Evolutionary conservation across 2,888 invertebrate species (phyloP).

Genomic region (Amphipyra berbera): DNA sequence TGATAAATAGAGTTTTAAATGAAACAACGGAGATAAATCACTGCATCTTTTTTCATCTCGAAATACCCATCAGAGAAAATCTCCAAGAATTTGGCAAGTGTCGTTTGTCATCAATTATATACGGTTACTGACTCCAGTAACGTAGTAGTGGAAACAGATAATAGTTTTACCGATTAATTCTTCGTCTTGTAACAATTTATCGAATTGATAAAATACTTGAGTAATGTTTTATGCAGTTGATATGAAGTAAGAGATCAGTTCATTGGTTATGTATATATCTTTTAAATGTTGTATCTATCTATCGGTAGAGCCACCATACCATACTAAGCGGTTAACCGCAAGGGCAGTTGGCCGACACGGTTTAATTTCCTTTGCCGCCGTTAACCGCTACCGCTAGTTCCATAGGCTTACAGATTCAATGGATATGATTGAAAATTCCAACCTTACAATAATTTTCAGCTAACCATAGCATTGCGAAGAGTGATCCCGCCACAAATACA

Average conservation of each 20-base stretch:
- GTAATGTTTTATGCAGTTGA: too few relatives aligned
- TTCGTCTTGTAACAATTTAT: not conserved
- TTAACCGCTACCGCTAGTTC: too few relatives aligned
- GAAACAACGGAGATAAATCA: constrained; percentile 54
- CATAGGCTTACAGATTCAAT: too few relatives aligned
- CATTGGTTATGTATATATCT: too few relatives aligned
- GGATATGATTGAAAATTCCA: constrained; percentile 19
- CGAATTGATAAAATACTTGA: too few relatives aligned
- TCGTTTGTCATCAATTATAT: constrained; percentile 54
- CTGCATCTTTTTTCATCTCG: constrained; percentile 46
- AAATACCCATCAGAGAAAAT: constrained; percentile 42
- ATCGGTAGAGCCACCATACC: too few relatives aligned
- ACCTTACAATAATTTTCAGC: constrained; percentile 37
- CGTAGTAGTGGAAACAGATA: constrained; percentile 19
- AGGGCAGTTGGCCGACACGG: too few relatives aligned
- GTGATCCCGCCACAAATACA: constrained; percentile 57
- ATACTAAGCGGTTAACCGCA: too few relatives aligned
- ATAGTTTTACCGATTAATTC: constrained; percentile 9
- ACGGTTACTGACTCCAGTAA: constrained; percentile 36
- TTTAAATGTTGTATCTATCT: too few relatives aligned
- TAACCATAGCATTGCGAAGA: constrained; percentile 41
- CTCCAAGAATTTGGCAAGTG: constrained; percentile 54
- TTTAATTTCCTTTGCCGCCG: too few relatives aligned
- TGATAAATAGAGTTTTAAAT: constrained; percentile 60
- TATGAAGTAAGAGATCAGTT: too few relatives aligned